Conservation (phyloP, 2,113 vertebrate species). For the Petroica traversi region DNA sequence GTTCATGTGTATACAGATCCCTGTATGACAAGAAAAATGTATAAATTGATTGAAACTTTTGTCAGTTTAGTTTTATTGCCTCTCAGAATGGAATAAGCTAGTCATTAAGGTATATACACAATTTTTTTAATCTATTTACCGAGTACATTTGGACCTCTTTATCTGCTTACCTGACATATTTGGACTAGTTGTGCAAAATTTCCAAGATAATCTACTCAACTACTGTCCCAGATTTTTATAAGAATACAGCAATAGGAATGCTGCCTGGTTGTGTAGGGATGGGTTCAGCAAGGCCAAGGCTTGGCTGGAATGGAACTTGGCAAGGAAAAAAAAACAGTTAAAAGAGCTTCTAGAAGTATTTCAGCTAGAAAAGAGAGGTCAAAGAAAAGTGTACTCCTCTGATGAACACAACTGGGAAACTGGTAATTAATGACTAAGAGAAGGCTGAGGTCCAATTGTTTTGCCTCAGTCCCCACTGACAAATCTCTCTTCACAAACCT, state of each 20-base stretch:
- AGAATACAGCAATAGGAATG: not conserved
- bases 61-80: not conserved
- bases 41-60: not conserved
- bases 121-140: not conserved
- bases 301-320: not conserved
- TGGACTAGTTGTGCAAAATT: not conserved
- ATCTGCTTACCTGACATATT: not conserved
- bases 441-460: not conserved
- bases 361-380: not conserved
- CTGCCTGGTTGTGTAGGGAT: not conserved
- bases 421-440: not conserved
- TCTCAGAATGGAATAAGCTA: not conserved
- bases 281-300: not conserved
- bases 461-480: not conserved
- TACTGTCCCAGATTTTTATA: not conserved
- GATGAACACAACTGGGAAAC: not conserved
- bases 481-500: not conserved
- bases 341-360: not conserved
- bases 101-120: not conserved
- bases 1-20: not conserved
- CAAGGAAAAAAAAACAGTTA: not conserved
- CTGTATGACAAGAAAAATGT: not conserved
- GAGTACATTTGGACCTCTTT: not conserved
- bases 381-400: not conserved
- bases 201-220: not conserved